A percentile compares a stretch with the other conserved stretches of the same genome.
Evolutionary conservation across 2,113 vertebrate species (phyloP).

Genomic region (Narcine bancroftii): DNA sequence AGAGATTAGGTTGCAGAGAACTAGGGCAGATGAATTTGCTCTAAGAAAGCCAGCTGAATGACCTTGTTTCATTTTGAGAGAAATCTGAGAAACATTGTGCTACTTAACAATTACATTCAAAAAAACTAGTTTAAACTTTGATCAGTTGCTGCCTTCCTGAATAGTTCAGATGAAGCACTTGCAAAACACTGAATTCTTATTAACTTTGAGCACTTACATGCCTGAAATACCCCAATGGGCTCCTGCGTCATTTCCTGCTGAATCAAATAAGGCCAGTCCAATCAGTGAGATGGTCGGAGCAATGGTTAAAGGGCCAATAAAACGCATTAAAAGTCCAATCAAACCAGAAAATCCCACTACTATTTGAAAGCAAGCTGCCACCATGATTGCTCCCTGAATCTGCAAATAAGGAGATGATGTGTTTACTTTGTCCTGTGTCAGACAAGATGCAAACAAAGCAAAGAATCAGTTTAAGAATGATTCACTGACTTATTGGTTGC

Average conservation of each 20-base stretch:
- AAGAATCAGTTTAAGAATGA: not conserved
- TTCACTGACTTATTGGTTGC: not conserved
- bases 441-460: not conserved
- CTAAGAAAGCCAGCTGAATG: too few relatives aligned
- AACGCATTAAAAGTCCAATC: slow-evolving; percentile 81
- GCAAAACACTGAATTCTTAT: too few relatives aligned
- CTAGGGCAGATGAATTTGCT: too few relatives aligned
- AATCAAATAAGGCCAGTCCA: slow-evolving; percentile 79
- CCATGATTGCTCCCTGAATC: slow-evolving; percentile 87
- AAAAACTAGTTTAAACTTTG: not conserved
- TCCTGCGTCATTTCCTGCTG: slow-evolving; percentile 70
- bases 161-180: not conserved
- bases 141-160: not conserved
- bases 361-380: slow-evolving; percentile 84
- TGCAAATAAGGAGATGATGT: slow-evolving; percentile 43
- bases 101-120: not conserved
- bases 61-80: too few relatives aligned
- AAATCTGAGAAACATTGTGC: too few relatives aligned
- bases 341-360: slow-evolving; percentile 88
- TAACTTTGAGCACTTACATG: slow-evolving; percentile 59
- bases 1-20: too few relatives aligned
- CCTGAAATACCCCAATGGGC: slow-evolving; percentile 82
- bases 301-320: slow-evolving; percentile 88
- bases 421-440: not conserved
- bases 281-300: slow-evolving; percentile 90